phyloP scores from a whole-genome alignment of 35 echinoderm and acorn worm species.

The Acanthaster planci region DNA sequence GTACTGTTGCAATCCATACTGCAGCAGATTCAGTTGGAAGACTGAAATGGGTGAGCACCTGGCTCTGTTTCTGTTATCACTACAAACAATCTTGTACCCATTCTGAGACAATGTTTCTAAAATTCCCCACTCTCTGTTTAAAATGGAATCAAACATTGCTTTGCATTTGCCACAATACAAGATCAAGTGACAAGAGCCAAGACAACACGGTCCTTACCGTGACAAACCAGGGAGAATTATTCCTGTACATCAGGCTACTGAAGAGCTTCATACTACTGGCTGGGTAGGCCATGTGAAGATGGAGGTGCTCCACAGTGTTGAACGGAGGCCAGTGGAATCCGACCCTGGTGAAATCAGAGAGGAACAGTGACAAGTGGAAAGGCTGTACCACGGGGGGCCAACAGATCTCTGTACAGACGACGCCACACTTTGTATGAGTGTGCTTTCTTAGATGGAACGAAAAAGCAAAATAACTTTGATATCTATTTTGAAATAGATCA shows the following conservation, averaged over 20 bases:
- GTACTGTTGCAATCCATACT: not conserved
- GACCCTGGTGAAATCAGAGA: constrained; percentile 8
- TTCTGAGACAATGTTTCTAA: too few species aligned
- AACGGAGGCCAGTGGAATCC: constrained; percentile 93
- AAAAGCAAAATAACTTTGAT: too few species aligned
- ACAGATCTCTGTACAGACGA: too few species aligned
- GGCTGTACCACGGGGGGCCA: too few species aligned
- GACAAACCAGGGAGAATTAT: constrained; percentile 72
- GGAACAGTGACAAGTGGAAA: too few species aligned
- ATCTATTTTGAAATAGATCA: too few species aligned
- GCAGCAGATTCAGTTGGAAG: not conserved
- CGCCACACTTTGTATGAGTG: too few species aligned
- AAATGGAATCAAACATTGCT: too few species aligned
- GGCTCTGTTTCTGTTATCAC: not conserved
- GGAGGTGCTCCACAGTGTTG: constrained; percentile 83
- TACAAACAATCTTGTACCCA: not conserved
- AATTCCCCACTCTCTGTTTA: too few species aligned
- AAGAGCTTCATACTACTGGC: constrained; percentile 62
- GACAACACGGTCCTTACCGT: constrained; percentile 71
- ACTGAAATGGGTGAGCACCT: not conserved
- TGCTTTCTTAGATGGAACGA: too few species aligned
- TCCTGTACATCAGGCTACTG: constrained; percentile 50
- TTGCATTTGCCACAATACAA: too few species aligned
- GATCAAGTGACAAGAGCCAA: too few species aligned
- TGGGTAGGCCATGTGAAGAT: constrained; percentile 76